phyloP scores from a whole-genome alignment of 2,888 invertebrate genomes.

The Caenorhabditis drosophilae region DNA sequence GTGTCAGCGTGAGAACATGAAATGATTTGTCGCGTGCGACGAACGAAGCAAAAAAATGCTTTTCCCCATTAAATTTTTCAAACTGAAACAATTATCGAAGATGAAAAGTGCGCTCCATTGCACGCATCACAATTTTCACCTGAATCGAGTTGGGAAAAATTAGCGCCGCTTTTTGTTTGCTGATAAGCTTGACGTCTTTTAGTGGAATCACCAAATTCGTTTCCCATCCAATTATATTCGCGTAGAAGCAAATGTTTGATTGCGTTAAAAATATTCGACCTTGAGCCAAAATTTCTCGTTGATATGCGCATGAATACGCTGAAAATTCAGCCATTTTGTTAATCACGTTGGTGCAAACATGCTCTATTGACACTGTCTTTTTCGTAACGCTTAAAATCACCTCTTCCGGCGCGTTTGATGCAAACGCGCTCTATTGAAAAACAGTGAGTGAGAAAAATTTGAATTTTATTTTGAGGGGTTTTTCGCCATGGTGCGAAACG shows the following conservation, averaged over 20 bases:
- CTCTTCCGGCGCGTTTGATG: too few species aligned
- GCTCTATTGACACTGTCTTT: too few species aligned
- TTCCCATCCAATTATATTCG: slow-evolving; percentile 84
- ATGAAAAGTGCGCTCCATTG: too few species aligned
- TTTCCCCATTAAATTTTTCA: slow-evolving; percentile 32
- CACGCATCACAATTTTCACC: too few species aligned
- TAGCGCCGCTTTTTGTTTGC: slow-evolving; percentile 86
- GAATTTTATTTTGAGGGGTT: too few species aligned
- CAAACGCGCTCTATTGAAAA: too few species aligned
- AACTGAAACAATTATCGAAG: slow-evolving; percentile 43
- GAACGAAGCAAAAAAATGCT: slow-evolving; percentile 90
- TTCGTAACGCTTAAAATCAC: too few species aligned
- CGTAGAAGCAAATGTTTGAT: slow-evolving; percentile 93
- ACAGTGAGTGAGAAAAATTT: too few species aligned
- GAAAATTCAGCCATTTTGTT: slow-evolving; percentile 65
- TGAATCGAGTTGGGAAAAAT: slow-evolving; percentile 96
- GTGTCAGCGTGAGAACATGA: slow-evolving; percentile 88
- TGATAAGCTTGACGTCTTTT: slow-evolving; percentile 89
- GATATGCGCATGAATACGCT: slow-evolving; percentile 97
- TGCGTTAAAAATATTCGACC: slow-evolving; percentile 93
- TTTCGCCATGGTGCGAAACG: too few species aligned
- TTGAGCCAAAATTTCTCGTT: slow-evolving; percentile 92
- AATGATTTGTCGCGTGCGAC: slow-evolving; percentile 91
- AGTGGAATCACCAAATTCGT: slow-evolving; percentile 79
- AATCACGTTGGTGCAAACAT: not conserved